These are phyloP conservation scores for Percopsis transmontana DNA, from an alignment of 2,113 vertebrate genomes.

Conservation along the genomic window DNA sequence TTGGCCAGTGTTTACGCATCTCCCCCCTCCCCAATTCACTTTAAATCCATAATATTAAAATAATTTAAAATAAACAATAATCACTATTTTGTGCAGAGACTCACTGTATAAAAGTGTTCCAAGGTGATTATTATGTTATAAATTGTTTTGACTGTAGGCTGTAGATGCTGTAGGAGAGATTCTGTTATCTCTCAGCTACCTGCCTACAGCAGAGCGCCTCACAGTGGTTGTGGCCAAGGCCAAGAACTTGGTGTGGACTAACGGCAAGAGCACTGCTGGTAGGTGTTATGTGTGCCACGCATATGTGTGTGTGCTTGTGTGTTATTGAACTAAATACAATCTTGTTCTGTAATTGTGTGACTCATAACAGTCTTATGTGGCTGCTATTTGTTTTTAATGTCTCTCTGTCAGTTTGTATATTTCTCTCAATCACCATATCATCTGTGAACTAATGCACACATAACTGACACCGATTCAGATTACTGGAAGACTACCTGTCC, in stretches of 20 bases:
- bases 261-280: conserved; percentile 89
- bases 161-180: conserved; percentile 93
- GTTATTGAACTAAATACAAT: not conserved
- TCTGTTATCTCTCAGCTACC: conserved; percentile 93
- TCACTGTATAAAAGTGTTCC: too few species aligned
- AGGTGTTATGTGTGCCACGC: conserved; percentile 18
- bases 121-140: not conserved
- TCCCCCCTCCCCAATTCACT: too few species aligned
- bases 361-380: too few species aligned
- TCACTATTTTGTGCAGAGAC: too few species aligned
- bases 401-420: not conserved
- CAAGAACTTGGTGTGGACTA: conserved; percentile 93
- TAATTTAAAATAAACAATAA: too few species aligned
- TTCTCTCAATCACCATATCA: not conserved
- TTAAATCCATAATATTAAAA: too few species aligned
- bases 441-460: not conserved
- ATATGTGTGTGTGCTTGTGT: not conserved
- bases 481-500: not conserved
- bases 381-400: too few species aligned
- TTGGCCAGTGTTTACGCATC: too few species aligned
- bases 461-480: conserved; percentile 1
- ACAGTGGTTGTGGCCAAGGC: conserved; percentile 97
- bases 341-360: too few species aligned
- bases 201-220: conserved; percentile 95
- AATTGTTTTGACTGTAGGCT: conserved; percentile 69